Evolutionary conservation across 2,113 vertebrate species (phyloP), one percentile per base, ranked within the genome.

Genomic region (Periophthalmus modestus): DNA sequence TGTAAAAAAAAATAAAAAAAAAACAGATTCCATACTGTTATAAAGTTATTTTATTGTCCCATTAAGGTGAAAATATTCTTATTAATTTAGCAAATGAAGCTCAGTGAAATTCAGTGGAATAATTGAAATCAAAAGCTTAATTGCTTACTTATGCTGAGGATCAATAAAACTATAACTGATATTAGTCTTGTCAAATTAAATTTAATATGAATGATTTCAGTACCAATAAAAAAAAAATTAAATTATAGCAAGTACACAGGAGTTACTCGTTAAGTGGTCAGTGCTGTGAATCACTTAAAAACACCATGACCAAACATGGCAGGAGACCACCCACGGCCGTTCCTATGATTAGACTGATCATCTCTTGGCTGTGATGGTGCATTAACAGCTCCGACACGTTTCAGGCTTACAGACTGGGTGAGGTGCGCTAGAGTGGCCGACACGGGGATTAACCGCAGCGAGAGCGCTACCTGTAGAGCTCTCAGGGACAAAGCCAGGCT

Each of bases 301-400:
- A 69, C 47, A 74, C 52, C 57, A 68, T 47, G 50, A 85, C 78
- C 79, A 88, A 86, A 87, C 70, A 84, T 68, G 72, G 71, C 80
- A 34, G 79, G 73, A 74, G 28, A 76, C 71, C 89, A 74, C 90
- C 88, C 83, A 90, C 88, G 79, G 79, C 24, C 77, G 76, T 69
- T 80, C 68, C 69, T 71, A 74, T 89, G 79, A 79, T 77, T 75
- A 81, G 72, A 83, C 87, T 91, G 88, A 88, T 82, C 83, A 85
- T 88, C 77, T 82, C 68, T 74, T 80, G 85, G 81, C 85, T 87
- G 86, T 85, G 90, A 87, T 85, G 78, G 88, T 89, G 89, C 89
- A 87, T 92, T 89, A 90, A 87, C 84, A 80, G 84, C 83, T 91
- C 84, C 87, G 87, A 89, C 93, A 92, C 92, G 81, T 84, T 91